Evolutionary conservation across 2,888 invertebrate species (phyloP), one percentile per base, ranked within the genome.

Genomic region (Homarus gammarus): DNA sequence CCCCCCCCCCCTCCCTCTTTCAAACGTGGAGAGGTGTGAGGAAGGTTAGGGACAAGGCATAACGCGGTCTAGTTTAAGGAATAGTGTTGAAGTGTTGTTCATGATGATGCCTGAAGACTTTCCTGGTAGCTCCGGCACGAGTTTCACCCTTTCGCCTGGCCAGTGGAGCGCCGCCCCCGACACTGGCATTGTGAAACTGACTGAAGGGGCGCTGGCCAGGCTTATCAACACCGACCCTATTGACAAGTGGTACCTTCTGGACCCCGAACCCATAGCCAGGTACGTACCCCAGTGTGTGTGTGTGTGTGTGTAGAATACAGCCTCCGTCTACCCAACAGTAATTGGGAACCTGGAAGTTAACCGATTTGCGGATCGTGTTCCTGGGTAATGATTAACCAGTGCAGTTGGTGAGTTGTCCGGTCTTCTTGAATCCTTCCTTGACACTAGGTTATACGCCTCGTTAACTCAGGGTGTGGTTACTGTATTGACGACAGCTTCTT

Each of bases 181-280:
- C 79, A 89, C 91, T 38, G 91, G 91, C 40, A 78, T 86, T 36
- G 86, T 91, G 31, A 44, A 83, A n/a, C 86, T 91, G 83, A 85
- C 91, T 33, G 91, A 91, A 68, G 85, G 82, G 64, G 85, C 86
- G 38, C 68, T 87, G 38, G 83, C 86, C 15, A 61, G 51, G 81
- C 75, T 95, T 87, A 94, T 95, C 92, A 94, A 94, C 92, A 94
- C 94, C 33, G 94, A 94, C n/a, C 94, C 95, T n/a, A 94, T 95
- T 90, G 93, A 94, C 56, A 94, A 94, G 91, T 94, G 94, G 92
- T 95, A 95, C 93, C 94, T 94, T 84, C 93, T 95, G 90, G 95
- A 95, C 90, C 93, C 94, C 15, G 94, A 94, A 92, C 95, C 95
- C 8, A 94, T 95, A 92, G 95, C 95, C 78, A 95, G 94, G 95